Percentiles rank a stretch among this genome's conserved stretches.
phyloP scores from a whole-genome alignment of 2,113 vertebrate genomes.

The Zeus faber region DNA sequence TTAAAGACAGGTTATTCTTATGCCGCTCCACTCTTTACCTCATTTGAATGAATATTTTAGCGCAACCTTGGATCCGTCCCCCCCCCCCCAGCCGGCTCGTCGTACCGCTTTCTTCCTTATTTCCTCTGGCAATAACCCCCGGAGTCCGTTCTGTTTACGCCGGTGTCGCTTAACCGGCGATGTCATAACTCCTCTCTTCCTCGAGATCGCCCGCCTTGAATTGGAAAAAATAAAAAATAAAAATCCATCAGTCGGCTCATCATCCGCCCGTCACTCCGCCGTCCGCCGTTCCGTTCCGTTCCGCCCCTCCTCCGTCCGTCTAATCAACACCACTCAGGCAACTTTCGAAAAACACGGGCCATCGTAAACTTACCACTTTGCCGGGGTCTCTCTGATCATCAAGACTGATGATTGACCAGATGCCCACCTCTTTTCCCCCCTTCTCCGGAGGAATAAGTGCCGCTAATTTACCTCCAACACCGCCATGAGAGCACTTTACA shows the following conservation, averaged over 20 bases:
- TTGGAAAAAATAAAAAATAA: too few species aligned
- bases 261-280: not conserved
- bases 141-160: too few species aligned
- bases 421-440: constrained; percentile 12
- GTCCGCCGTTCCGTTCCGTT: too few species aligned
- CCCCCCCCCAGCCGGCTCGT: constrained; percentile 43
- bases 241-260: constrained; percentile 6
- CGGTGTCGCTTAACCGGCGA: not conserved
- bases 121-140: not conserved
- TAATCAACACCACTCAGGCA: not conserved
- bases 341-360: too few species aligned
- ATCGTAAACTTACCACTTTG: too few species aligned
- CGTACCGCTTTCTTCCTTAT: constrained; percentile 29
- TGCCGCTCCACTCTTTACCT: constrained; percentile 60
- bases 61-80: constrained; percentile 59
- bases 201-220: too few species aligned
- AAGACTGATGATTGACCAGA: not conserved
- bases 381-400: not conserved
- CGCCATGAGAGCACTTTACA: constrained; percentile 18
- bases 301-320: not conserved
- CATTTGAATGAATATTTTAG: constrained; percentile 71
- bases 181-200: not conserved
- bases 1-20: constrained; percentile 68
- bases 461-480: constrained; percentile 32
- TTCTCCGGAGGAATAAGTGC: constrained; percentile 14